Conservation (phyloP, 2,113 vertebrate species). For the Tychaedon coryphoeus region DNA sequence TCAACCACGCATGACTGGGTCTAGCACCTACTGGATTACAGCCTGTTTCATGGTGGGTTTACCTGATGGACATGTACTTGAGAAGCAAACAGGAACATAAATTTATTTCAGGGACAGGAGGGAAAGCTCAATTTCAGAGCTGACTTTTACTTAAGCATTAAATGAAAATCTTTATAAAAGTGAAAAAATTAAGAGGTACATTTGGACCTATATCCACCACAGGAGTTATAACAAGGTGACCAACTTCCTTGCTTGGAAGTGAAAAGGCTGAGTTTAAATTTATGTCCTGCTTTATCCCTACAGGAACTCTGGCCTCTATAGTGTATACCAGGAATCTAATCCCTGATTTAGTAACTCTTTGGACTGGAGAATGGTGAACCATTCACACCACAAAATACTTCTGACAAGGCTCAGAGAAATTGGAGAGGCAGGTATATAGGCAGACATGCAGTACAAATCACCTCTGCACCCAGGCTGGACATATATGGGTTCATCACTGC, state of each 20-base stretch:
- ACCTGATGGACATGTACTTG: background rate
- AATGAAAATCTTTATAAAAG: background rate
- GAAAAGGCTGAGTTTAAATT: background rate
- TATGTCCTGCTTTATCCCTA: background rate
- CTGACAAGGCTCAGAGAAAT: background rate
- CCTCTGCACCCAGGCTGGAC: background rate
- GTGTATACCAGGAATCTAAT: background rate
- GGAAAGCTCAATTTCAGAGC: background rate
- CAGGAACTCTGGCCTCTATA: background rate
- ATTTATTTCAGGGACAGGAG: background rate
- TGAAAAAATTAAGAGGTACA: background rate
- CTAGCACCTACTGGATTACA: background rate
- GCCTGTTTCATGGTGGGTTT: background rate
- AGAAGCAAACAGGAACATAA: background rate
- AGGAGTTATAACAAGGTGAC: background rate
- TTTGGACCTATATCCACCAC: background rate
- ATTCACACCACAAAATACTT: background rate
- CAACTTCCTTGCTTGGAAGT: background rate
- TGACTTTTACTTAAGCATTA: background rate
- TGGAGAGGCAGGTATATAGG: background rate
- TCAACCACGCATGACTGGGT: fast-evolving
- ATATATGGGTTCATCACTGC: background rate
- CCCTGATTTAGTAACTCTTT: background rate
- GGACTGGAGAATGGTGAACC: background rate
- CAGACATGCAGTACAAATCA: background rate